These are phyloP conservation scores for Batillaria attramentaria DNA, from an alignment of 1,140 invertebrate genomes.

Conservation along the genomic window DNA sequence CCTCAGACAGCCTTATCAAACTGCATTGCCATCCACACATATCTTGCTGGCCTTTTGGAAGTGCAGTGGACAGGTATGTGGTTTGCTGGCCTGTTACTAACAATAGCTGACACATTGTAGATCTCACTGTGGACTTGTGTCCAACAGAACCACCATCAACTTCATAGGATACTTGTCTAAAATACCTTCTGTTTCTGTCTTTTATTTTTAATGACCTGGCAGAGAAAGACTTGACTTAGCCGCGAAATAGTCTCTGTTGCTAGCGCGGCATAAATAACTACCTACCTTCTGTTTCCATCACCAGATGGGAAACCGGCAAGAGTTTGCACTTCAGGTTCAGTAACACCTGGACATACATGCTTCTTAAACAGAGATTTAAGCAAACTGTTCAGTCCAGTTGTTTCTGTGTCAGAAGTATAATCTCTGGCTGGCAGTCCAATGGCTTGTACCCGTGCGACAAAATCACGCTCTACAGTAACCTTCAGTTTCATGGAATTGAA, in stretches of 20 bases:
- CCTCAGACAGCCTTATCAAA: no score
- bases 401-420: background rate
- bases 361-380: background rate
- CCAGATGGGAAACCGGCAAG: background rate
- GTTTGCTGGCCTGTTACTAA: background rate
- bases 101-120: background rate
- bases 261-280: no score
- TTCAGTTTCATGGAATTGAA: background rate
- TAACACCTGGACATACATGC: background rate
- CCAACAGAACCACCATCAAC: background rate
- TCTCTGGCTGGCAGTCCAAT: background rate
- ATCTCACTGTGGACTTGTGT: background rate
- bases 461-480: background rate
- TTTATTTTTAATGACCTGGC: no score
- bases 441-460: background rate
- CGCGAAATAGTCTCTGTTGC: no score
- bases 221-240: no score
- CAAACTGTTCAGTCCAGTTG: background rate
- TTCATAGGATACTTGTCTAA: background rate
- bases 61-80: background rate
- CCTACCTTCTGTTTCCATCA: no score
- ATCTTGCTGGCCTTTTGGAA: background rate
- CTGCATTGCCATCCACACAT: no score
- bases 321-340: background rate
- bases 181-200: no score